Conservation (phyloP, 1,140 invertebrate species). For the Drosophila baimaii region DNA sequence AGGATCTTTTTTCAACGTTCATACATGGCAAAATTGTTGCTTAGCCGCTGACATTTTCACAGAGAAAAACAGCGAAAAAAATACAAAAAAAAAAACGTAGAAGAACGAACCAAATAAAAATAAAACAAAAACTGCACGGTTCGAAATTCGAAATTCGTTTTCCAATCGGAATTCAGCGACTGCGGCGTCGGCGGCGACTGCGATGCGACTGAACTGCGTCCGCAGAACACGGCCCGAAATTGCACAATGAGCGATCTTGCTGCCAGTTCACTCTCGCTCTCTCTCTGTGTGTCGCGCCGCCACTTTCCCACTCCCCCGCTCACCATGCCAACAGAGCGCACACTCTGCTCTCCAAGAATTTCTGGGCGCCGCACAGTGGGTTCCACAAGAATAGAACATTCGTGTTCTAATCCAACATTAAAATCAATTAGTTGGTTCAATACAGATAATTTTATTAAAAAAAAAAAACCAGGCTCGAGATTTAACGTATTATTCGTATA, state of each 20-base stretch:
- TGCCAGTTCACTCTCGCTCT: constrained; percentile 8
- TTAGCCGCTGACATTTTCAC: constrained; percentile 40
- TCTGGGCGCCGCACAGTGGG: constrained; percentile 30
- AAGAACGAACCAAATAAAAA: constrained; percentile 14
- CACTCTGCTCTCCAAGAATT: constrained; percentile 34
- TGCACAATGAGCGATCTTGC: constrained; percentile 66
- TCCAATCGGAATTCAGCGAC: constrained; percentile 21
- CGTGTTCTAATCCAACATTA: too few relatives aligned
- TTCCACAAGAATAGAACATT: not conserved
- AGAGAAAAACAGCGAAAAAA: constrained; percentile 9
- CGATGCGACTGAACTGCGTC: constrained; percentile 53
- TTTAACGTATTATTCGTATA: too few relatives aligned
- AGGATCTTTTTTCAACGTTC: constrained; percentile 9
- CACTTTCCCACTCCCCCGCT: constrained; percentile 3
- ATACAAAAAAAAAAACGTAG: constrained; percentile 3
- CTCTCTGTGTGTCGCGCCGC: not conserved
- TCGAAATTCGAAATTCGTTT: constrained; percentile 12
- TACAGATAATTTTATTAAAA: too few relatives aligned
- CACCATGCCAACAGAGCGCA: constrained; percentile 14
- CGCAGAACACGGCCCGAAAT: constrained; percentile 63
- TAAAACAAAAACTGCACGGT: constrained; percentile 15
- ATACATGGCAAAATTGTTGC: constrained; percentile 39
- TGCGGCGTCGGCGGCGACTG: constrained; percentile 29
- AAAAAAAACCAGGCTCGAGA: too few relatives aligned
- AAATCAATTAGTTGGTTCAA: too few relatives aligned